Base-by-base conservation (phyloP, 2,888 invertebrate genomes). In the Silvanus unidentatus region DNA sequence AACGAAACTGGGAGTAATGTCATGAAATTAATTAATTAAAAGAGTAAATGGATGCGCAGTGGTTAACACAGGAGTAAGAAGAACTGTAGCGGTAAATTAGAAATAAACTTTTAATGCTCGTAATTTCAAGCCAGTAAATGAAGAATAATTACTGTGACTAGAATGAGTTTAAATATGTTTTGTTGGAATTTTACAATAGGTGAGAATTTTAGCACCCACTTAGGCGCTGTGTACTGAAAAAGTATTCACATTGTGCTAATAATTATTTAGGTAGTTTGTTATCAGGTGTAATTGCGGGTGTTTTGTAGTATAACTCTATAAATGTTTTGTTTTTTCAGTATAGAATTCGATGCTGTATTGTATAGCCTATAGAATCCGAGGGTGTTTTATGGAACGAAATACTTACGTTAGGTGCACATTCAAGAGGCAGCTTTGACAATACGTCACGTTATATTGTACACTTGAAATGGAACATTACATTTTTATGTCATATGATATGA, bases 41-140 rank as follows among this genome's bases (percentile, higher is more conserved):
- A 53, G 45, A 55, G 57, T 51, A 59, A 59, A 59, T 57, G 54
- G 55, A 58, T 54, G 54, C 54, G 47, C 50, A 49, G 50, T 50
- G 52, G 54, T 54, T 58, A 54, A 47, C 44, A 51, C 47, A 50
- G 52, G 48, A 57, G 55, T 53, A 55, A 50, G 58, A 56, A 57
- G 57, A 57, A 59, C 55, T 57, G 59, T 58, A 54, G 55, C 59
- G 56, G 58, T 57, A 62, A 63, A 63, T 63, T 61, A 62, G 60
- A 59, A 61, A 62, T 62, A 61, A 63, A 63, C 57, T 61, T 63
- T 62, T 61, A 63, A 62, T 60, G 62, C 52, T 54, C 57, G 59
- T 58, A 59, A 59, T 61, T 63, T 58, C 55, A 47, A 46, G 48
- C 44, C 42, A 48, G 50, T 55, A 62, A 62, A 63, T 60, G 61